These are phyloP conservation scores for Paramormyrops kingsleyae DNA, from an alignment of 2,113 vertebrate genomes.

Conservation along the genomic window DNA sequence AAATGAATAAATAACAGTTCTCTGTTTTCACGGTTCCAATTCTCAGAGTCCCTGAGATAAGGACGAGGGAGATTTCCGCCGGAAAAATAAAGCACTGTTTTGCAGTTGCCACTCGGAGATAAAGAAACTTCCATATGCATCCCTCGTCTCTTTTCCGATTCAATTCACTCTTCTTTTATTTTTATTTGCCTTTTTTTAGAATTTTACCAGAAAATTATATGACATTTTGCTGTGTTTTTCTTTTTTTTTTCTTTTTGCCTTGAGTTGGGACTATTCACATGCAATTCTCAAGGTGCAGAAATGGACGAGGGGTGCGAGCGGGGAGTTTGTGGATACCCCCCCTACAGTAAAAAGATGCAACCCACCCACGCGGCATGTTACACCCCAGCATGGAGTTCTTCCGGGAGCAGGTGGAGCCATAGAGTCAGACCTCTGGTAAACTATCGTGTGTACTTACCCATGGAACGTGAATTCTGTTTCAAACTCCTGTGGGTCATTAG, in stretches of 20 bases:
- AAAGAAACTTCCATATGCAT: constrained; percentile 56
- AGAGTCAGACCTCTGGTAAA: constrained; percentile 17
- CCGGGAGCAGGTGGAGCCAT: constrained; percentile 18
- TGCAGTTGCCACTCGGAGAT: constrained; percentile 47
- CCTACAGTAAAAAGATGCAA: constrained; percentile 29
- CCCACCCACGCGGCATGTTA: constrained; percentile 24
- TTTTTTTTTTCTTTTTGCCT: constrained; percentile 41
- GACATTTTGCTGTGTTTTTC: neutral
- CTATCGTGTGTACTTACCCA: constrained; percentile 23
- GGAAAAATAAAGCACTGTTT: constrained; percentile 34
- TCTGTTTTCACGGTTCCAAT: constrained; percentile 34
- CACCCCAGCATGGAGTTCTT: constrained; percentile 21
- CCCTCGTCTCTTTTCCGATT: constrained; percentile 43
- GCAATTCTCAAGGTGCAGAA: constrained; percentile 5
- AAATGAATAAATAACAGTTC: constrained; percentile 36
- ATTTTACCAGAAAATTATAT: constrained; percentile 42
- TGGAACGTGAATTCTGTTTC: constrained; percentile 28
- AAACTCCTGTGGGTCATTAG: constrained; percentile 26
- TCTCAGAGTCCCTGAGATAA: constrained; percentile 45
- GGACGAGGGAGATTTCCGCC: constrained; percentile 40
- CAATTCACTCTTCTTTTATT: constrained; percentile 42
- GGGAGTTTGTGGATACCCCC: neutral
- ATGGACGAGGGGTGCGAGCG: neutral
- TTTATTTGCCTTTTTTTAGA: constrained; percentile 38
- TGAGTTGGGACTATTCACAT: constrained; percentile 38